These are phyloP conservation scores for Harpagoxenus sublaevis DNA, from an alignment of 2,888 invertebrate genomes.

Conservation along the genomic window DNA sequence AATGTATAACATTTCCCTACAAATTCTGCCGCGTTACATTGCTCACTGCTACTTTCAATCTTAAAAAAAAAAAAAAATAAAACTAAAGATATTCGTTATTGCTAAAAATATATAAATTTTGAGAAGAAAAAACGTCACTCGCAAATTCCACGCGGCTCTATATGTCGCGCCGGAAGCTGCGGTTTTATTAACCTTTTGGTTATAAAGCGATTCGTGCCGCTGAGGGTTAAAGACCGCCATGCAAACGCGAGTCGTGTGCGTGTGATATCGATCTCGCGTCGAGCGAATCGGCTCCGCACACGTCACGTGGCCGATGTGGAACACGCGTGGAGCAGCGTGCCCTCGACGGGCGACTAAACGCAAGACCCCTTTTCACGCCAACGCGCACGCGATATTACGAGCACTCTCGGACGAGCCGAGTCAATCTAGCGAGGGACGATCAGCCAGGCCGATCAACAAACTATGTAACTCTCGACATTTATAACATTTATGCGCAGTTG, in stretches of 20 bases:
- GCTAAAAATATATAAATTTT: background rate
- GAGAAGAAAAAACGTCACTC: background rate
- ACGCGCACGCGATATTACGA: slow-evolving; percentile 55
- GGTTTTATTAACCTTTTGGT: slow-evolving; percentile 40
- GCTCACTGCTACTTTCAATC: background rate
- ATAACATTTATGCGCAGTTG: slow-evolving; percentile 38
- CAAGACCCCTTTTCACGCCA: slow-evolving; percentile 47
- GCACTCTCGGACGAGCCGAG: slow-evolving; percentile 16
- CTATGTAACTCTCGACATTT: slow-evolving; percentile 39
- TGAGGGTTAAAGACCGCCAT: slow-evolving; percentile 71
- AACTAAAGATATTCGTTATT: background rate
- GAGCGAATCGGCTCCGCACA: slow-evolving; percentile 76
- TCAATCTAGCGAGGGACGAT: slow-evolving; percentile 17
- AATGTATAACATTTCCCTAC: background rate
- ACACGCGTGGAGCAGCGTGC: slow-evolving; percentile 53
- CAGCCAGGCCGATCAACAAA: slow-evolving; percentile 38
- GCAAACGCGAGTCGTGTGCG: slow-evolving; percentile 66
- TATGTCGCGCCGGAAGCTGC: background rate
- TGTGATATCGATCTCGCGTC: slow-evolving; percentile 78
- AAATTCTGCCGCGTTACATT: background rate
- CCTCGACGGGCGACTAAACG: slow-evolving; percentile 37
- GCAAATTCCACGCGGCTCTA: background rate
- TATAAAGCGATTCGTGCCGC: slow-evolving; percentile 26
- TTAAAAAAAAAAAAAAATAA: background rate
- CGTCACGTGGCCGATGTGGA: slow-evolving; percentile 69